Conservation (phyloP, 1,140 invertebrate genomes). For the Conus ventricosus region DNA sequence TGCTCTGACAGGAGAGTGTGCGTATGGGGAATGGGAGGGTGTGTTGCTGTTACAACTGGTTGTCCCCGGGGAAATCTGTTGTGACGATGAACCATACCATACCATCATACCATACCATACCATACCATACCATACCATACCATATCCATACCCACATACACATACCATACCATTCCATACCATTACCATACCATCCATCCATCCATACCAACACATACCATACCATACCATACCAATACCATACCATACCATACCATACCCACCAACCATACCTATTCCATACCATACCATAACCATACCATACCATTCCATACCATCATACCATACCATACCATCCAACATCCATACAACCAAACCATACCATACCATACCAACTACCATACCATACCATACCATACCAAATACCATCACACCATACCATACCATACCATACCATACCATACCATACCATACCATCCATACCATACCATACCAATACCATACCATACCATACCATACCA, state of each 20-base stretch:
- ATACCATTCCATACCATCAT: neutral
- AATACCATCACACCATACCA: conserved; percentile 43
- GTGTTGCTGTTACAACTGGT: no score
- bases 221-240: neutral
- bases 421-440: conserved; percentile 35
- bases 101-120: conserved; percentile 18
- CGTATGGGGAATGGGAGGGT: no score
- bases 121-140: neutral
- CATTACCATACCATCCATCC: conserved; percentile 48
- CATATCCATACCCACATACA: conserved; percentile 33
- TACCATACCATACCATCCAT: conserved; percentile 33
- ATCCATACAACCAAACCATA: conserved; percentile 19
- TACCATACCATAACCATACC: conserved; percentile 42
- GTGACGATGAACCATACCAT: no score
- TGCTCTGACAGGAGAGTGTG: no score
- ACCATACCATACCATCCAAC: neutral
- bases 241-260: conserved; percentile 40
- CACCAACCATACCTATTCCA: conserved; percentile 39
- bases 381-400: conserved; percentile 42
- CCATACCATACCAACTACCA: conserved; percentile 42
- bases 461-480: neutral
- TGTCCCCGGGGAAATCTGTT: no score
- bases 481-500: conserved; percentile 33
- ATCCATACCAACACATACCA: conserved; percentile 48
- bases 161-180: conserved; percentile 47